These are phyloP conservation scores for Speoplatyrhinus poulsoni DNA, from an alignment of 2,113 vertebrate genomes.

Conservation along the genomic window DNA sequence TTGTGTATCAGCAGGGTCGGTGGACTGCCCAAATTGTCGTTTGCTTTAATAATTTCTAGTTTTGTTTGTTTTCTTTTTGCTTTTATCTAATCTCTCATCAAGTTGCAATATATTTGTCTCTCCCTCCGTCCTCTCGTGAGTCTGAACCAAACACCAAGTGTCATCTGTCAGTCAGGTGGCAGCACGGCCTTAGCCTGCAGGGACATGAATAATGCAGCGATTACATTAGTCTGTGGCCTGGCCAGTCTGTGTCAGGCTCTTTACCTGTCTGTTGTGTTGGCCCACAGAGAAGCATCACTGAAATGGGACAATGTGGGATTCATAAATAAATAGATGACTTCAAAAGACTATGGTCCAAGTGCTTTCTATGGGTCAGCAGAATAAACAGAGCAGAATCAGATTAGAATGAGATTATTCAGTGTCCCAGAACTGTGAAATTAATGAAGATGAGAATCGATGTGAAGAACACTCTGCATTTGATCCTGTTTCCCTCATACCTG, in stretches of 20 bases:
- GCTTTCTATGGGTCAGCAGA: too few species aligned
- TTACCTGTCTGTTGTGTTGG: constrained; percentile 22
- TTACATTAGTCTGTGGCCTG: constrained; percentile 20
- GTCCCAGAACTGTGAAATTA: too few species aligned
- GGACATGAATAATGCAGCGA: constrained; percentile 61
- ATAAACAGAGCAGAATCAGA: neutral
- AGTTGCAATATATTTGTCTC: neutral
- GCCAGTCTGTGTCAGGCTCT: constrained; percentile 11
- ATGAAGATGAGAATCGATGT: too few species aligned
- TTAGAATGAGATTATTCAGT: neutral
- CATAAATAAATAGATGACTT: constrained; percentile 28
- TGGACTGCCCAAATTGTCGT: too few species aligned
- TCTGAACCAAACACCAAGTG: constrained; percentile 61
- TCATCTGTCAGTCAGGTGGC: constrained; percentile 57
- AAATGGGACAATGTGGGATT: constrained; percentile 26
- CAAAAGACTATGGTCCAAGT: neutral
- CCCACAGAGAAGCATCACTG: constrained; percentile 24
- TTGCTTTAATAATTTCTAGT: too few species aligned
- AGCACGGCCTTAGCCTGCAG: constrained; percentile 40
- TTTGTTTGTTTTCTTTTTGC: neutral
- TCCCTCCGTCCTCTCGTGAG: neutral
- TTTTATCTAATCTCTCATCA: neutral
- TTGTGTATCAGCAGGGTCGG: too few species aligned
- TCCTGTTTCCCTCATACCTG: constrained; percentile 37
- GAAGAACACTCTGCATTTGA: constrained; percentile 12